Evolutionary conservation across 2,113 vertebrate genomes (phyloP).

Genomic region (rat (Rattus norvegicus)): DNA sequence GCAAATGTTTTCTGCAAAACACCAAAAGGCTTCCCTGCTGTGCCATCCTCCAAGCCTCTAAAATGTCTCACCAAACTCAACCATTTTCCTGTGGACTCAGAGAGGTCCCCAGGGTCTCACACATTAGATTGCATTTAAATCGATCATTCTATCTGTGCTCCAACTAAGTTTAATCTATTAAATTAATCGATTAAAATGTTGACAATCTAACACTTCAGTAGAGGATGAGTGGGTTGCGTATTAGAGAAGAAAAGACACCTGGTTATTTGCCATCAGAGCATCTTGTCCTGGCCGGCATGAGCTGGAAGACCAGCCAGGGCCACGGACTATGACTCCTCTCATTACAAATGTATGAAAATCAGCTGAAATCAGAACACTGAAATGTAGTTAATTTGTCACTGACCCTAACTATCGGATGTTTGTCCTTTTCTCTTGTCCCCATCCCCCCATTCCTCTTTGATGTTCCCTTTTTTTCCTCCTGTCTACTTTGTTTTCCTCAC

Average conservation of each 20-base stretch:
- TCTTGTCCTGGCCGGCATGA: not conserved
- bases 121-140: not conserved
- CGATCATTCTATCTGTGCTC: not conserved
- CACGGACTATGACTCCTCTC: not conserved
- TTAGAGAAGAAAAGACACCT: not conserved
- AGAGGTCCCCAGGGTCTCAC: not conserved
- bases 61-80: too few species aligned
- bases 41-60: too few species aligned
- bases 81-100: not conserved
- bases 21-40: not conserved
- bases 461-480: too few species aligned
- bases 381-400: not conserved
- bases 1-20: not conserved
- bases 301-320: not conserved
- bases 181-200: slow-evolving; percentile 3
- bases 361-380: not conserved
- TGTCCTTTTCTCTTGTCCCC: not conserved
- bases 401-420: not conserved
- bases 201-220: not conserved
- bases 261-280: not conserved
- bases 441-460: rapidly evolving
- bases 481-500: not conserved
- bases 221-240: not conserved
- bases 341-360: not conserved
- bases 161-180: not conserved